Percentiles rank a stretch among this genome's conserved stretches.
Conservation (phyloP, 35 echinoderm and acorn worm genomes). For the Hemicentrotus pulcherrimus region DNA sequence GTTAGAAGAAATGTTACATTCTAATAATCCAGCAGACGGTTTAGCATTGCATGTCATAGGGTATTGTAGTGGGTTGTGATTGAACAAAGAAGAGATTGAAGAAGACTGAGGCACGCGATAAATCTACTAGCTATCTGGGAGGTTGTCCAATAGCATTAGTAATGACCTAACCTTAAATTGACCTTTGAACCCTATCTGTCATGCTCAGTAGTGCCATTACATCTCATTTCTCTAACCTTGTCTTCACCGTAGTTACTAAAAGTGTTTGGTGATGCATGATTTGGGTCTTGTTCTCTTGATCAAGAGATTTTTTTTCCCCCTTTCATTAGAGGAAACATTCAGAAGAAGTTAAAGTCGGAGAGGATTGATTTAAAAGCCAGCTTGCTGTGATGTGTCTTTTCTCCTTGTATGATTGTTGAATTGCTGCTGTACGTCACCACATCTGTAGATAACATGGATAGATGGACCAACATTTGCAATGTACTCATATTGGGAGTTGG, state of each 20-base stretch:
- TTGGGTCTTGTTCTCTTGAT: too few relatives aligned
- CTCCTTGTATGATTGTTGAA: too few relatives aligned
- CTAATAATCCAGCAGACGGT: background rate
- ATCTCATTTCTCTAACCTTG: background rate
- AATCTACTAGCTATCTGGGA: constrained; percentile 5
- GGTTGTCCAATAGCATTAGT: constrained; percentile 23
- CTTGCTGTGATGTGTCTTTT: too few relatives aligned
- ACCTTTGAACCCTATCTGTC: constrained; percentile 25
- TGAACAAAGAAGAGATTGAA: background rate
- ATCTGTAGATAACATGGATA: too few relatives aligned
- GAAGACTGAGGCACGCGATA: constrained; percentile 17
- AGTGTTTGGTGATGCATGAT: too few relatives aligned
- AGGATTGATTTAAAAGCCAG: too few relatives aligned
- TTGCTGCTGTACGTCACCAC: too few relatives aligned
- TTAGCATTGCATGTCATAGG: background rate
- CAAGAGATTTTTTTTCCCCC: too few relatives aligned
- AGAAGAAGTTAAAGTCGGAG: too few relatives aligned
- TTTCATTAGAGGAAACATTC: too few relatives aligned
- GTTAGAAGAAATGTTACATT: background rate
- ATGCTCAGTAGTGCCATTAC: background rate
- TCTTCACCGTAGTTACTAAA: background rate
- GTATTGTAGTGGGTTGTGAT: constrained; percentile 5
- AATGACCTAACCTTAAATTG: background rate
- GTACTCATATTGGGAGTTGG: too few relatives aligned
- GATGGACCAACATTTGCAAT: too few relatives aligned